phyloP scores from a whole-genome alignment of 2,113 vertebrate species.

The Corynorhinus townsendii region DNA sequence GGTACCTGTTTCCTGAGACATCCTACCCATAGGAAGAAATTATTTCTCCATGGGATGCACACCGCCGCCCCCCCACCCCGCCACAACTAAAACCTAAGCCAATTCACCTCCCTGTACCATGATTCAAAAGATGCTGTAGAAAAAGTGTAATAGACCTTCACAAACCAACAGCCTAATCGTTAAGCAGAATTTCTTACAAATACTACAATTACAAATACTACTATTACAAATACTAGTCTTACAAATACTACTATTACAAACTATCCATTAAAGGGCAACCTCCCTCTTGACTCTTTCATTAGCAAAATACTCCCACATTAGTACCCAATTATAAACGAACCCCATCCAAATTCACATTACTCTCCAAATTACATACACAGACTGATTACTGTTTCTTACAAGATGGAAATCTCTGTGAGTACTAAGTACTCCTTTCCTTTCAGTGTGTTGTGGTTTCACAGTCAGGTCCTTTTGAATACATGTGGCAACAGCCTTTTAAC shows the following conservation, averaged over 20 bases:
- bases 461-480: not conserved
- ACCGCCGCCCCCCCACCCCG: not conserved
- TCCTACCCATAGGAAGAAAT: not conserved
- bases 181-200: slow-evolving; percentile 64
- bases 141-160: slow-evolving; percentile 37
- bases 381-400: slow-evolving; percentile 69
- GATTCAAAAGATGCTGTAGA: slow-evolving; percentile 26
- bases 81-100: not conserved
- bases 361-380: slow-evolving; percentile 72
- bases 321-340: slow-evolving; percentile 65
- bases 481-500: slow-evolving; percentile 23
- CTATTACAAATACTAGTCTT: slow-evolving; percentile 54
- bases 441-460: not conserved
- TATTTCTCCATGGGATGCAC: not conserved
- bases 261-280: slow-evolving; percentile 60
- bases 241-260: slow-evolving; percentile 67
- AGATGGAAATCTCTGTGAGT: slow-evolving; percentile 36
- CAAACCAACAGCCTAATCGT: slow-evolving; percentile 36
- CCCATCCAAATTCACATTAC: slow-evolving; percentile 64
- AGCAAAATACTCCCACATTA: slow-evolving; percentile 70
- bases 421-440: slow-evolving; percentile 40
- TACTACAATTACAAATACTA: slow-evolving; percentile 65
- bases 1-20: slow-evolving; percentile 29
- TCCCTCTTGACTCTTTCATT: slow-evolving; percentile 72
- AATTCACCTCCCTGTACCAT: not conserved